Percentiles rank a stretch among this genome's conserved stretches.
phyloP scores from a whole-genome alignment of 2,113 vertebrate genomes.

The Dolichallabes microphthalmus region DNA sequence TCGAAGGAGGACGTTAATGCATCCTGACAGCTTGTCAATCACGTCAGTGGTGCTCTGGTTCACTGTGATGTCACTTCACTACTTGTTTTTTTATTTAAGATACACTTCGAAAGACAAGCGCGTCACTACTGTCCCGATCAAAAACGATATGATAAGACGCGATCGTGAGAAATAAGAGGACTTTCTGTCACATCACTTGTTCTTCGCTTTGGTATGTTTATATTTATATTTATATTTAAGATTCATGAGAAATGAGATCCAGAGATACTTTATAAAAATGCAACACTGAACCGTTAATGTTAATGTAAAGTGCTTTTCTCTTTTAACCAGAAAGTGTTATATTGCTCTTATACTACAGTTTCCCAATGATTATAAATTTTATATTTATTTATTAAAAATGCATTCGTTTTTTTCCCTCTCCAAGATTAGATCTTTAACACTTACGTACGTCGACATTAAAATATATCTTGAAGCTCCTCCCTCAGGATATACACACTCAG shows the following conservation, averaged over 20 bases:
- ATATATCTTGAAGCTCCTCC: not conserved
- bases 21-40: slow-evolving; percentile 9
- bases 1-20: not conserved
- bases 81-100: not conserved
- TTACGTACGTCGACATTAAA: no score
- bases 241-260: not conserved
- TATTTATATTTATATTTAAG: not conserved
- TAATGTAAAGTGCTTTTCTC: not conserved
- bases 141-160: not conserved
- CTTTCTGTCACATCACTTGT: not conserved
- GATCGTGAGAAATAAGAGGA: not conserved
- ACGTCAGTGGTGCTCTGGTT: not conserved
- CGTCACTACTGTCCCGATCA: not conserved
- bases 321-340: not conserved
- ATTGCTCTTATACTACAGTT: not conserved
- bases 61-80: not conserved
- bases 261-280: not conserved
- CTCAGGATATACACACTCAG: no score
- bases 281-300: not conserved
- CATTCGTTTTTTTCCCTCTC: not conserved
- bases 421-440: no score
- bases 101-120: not conserved
- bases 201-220: not conserved
- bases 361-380: no score
- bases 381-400: not conserved